Conservation (phyloP, 92 coral and sea anemone species). For the Meandrina meandrites region DNA sequence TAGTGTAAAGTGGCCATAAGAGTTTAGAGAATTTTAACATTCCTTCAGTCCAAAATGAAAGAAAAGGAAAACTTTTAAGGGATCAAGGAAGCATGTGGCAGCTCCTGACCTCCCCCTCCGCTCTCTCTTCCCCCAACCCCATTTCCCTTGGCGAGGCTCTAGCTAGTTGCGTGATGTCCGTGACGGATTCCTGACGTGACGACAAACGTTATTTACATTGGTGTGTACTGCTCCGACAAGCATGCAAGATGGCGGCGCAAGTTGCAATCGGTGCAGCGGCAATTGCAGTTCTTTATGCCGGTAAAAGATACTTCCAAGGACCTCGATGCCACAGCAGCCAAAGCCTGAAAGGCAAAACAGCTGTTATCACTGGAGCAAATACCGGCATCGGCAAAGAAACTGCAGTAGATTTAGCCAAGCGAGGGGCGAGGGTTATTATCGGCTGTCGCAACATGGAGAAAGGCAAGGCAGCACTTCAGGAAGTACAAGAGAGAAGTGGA, state of each 20-base stretch:
- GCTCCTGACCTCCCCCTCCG: too few relatives aligned
- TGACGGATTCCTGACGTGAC: too few relatives aligned
- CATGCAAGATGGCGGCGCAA: constrained; percentile 13
- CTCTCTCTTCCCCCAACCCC: too few relatives aligned
- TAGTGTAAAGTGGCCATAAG: too few relatives aligned
- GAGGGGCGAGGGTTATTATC: constrained; percentile 64
- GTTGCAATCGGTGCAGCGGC: constrained; percentile 37
- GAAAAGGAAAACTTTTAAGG: too few relatives aligned
- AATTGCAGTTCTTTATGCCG: constrained; percentile 19
- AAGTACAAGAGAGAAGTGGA: constrained; percentile 60
- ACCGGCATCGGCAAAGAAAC: constrained; percentile 69
- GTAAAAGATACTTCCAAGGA: constrained; percentile 54
- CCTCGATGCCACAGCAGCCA: constrained; percentile 60
- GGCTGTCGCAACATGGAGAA: constrained; percentile 65
- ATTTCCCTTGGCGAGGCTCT: too few relatives aligned
- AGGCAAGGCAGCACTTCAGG: constrained; percentile 59
- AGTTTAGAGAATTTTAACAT: too few relatives aligned
- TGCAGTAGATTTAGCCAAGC: constrained; percentile 59
- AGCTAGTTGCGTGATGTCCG: too few relatives aligned
- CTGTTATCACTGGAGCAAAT: constrained; percentile 71
- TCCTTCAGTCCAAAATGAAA: too few relatives aligned
- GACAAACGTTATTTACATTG: not conserved
- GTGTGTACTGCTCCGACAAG: too few relatives aligned
- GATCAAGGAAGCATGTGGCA: too few relatives aligned
- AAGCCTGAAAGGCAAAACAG: constrained; percentile 72